Percentiles rank a stretch among this genome's conserved stretches.
phyloP scores from a whole-genome alignment of 2,113 vertebrate genomes.

The Odontesthes bonariensis region DNA sequence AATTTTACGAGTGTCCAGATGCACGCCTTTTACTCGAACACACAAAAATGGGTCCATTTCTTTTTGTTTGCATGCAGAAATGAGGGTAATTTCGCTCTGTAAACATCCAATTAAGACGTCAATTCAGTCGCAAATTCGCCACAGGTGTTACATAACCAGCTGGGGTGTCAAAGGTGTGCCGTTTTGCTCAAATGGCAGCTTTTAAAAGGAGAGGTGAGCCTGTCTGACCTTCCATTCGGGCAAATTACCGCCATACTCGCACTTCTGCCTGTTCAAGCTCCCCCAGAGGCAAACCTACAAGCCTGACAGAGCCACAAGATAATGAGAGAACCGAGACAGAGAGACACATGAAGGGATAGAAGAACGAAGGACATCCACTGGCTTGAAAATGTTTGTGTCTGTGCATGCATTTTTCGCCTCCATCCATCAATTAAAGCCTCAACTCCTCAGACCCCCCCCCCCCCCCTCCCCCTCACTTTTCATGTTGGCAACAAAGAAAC shows the following conservation, averaged over 20 bases:
- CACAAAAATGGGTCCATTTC: background rate
- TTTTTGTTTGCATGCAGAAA: constrained; percentile 1
- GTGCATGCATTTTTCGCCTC: constrained; percentile 20
- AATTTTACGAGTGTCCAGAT: background rate
- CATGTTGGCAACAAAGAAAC: constrained; percentile 51
- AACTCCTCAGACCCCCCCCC: constrained; percentile 19
- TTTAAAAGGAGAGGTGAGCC: constrained; percentile 53
- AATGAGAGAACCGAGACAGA: constrained; percentile 52
- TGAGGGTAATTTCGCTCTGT: background rate
- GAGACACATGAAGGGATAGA: constrained; percentile 11
- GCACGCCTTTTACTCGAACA: background rate
- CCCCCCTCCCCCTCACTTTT: constrained; percentile 26
- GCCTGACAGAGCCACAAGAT: constrained; percentile 64
- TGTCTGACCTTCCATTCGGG: constrained; percentile 61
- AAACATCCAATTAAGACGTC: constrained; percentile 27
- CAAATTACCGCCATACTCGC: constrained; percentile 67
- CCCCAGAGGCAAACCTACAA: constrained; percentile 58
- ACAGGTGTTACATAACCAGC: constrained; percentile 35
- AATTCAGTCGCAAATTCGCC: background rate
- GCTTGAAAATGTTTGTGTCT: constrained; percentile 12
- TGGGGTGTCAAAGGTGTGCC: constrained; percentile 28
- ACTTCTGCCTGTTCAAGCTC: constrained; percentile 57
- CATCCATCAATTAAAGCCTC: constrained; percentile 56
- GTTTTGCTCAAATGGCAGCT: constrained; percentile 31
- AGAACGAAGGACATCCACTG: constrained; percentile 31